These are phyloP conservation scores for Phataginus tetradactyla DNA, from an alignment of 2,797 vertebrate genomes.

Conservation along the genomic window DNA sequence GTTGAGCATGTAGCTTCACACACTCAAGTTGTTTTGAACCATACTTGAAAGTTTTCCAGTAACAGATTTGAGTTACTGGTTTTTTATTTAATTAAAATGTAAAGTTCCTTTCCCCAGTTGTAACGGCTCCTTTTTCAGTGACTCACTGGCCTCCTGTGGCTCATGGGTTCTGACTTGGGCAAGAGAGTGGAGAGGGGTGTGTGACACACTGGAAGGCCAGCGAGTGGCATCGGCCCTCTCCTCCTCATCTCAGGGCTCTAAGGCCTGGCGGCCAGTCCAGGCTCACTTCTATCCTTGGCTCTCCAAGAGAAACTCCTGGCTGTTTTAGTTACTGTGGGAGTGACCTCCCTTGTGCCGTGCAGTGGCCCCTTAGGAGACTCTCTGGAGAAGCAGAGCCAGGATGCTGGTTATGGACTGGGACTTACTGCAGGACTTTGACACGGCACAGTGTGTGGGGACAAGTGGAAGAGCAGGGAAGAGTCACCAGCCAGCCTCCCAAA, in stretches of 20 bases:
- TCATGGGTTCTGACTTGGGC: neutral
- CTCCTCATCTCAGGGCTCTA: neutral
- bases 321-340: neutral
- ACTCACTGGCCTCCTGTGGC: neutral
- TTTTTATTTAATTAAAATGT: neutral
- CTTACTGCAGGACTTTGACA: neutral
- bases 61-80: neutral
- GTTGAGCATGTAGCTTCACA: neutral
- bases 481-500: neutral
- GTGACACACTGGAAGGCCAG: neutral
- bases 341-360: neutral
- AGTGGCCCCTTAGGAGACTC: neutral
- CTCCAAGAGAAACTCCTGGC: neutral
- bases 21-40: neutral
- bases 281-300: neutral
- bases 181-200: neutral
- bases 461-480: neutral
- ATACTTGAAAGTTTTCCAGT: neutral
- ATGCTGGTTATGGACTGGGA: neutral
- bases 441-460: too few species aligned
- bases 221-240: neutral
- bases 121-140: neutral
- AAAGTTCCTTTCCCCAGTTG: neutral
- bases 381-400: neutral
- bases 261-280: neutral